Evolutionary conservation across 2,888 invertebrate genomes (phyloP), one percentile per base, ranked within the genome.

Genomic region (Himalopsyche japonica): DNA sequence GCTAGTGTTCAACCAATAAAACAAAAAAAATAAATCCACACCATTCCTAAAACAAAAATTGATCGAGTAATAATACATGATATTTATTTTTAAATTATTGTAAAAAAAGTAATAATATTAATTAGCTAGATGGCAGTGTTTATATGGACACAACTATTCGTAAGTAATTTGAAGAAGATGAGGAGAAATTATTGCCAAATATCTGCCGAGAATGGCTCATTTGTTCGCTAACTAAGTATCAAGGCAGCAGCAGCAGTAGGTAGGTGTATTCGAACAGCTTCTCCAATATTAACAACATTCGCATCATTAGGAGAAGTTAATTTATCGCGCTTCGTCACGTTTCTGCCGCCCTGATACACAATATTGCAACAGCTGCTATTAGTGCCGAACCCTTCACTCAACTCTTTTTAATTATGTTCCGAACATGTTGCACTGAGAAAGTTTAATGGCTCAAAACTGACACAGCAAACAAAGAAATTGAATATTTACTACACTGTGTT

Each of bases 241-340:
- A 79, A 47, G 47, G 15, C 37, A 20, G 48, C 79, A 79, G 47
- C 79, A 79, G 47, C 79, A 79, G 79, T 27, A 24, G 20, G 48
- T 48, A 1, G 18, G n/a, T 47, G 30, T 48, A 79, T 27, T 70
- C 70, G 27, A 70, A 70, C 70, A 70, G 70, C 70, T 70, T 70
- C 57, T 57, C 57, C 80, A 57, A 80, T 80, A 80, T 80, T 80
- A 80, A 80, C 37, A 80, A 57, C 80, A 80, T 80, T 80, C 80
- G 80, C 64, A 80, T 80, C 80, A 80, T 80, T 80, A 80, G 80
- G 80, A 80, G 80, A 80, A 80, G 80, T 80, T 80, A 80, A 80
- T 80, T 80, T 80, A 80, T 80, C 57, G 80, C 57, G 80, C 64
- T 80, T 80, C 80, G 80, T 80, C 80, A 80, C 80, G 80, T 80